A percentile compares a stretch with the other conserved stretches of the same genome.
Conservation (phyloP, 2,797 vertebrate genomes). For the Synaphobranchus kaupii region DNA sequence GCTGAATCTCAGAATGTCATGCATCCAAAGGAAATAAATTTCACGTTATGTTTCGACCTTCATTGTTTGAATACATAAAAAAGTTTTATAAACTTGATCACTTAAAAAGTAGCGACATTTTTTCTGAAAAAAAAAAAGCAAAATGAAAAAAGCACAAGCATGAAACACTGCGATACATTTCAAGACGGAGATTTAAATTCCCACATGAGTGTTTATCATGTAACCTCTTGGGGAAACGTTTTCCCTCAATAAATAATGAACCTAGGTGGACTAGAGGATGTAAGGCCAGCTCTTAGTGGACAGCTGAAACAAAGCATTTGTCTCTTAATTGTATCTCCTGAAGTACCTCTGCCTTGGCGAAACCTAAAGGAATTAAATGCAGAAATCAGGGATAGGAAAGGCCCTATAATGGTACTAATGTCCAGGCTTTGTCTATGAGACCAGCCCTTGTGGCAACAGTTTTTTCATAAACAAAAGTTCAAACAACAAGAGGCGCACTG, state of each 20-base stretch:
- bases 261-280: not conserved
- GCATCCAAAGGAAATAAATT: not conserved
- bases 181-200: not conserved
- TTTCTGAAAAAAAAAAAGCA: not conserved
- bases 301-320: not conserved
- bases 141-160: not conserved
- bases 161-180: not conserved
- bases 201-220: not conserved
- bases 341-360: not conserved
- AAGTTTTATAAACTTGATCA: not conserved
- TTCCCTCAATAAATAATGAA: not conserved
- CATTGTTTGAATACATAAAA: not conserved
- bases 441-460: not conserved
- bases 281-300: not conserved
- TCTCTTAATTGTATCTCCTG: slow-evolving; percentile 4
- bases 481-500: slow-evolving; percentile 56
- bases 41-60: not conserved
- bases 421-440: not conserved
- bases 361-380: not conserved
- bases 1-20: not conserved
- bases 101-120: not conserved
- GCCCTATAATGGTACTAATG: not conserved
- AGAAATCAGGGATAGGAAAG: not conserved
- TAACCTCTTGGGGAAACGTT: not conserved
- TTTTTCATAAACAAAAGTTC: slow-evolving; percentile 51